Conservation (phyloP, 53 echinoderm and acorn worm species). For the Hippasteria phrygiana region DNA sequence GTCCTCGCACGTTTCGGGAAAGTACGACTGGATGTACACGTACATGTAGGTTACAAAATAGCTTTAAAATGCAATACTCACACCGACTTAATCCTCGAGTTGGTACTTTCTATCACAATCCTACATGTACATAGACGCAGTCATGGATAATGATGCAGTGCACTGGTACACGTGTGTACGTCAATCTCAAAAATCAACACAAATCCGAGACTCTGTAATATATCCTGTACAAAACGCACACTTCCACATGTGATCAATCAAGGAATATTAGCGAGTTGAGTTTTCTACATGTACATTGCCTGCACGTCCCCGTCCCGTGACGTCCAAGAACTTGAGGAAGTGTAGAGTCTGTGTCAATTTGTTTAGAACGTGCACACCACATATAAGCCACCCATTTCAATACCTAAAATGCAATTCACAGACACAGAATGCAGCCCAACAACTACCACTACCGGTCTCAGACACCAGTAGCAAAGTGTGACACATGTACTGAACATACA, state of each 20-base stretch:
- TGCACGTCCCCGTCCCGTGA: too few species aligned
- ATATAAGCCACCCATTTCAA: background rate
- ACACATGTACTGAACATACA: background rate
- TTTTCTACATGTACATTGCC: too few species aligned
- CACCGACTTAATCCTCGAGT: too few species aligned
- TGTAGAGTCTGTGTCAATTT: too few species aligned
- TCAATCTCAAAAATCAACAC: background rate
- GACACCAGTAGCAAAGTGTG: too few species aligned
- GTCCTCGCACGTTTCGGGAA: background rate
- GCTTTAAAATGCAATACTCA: background rate
- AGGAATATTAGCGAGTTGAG: too few species aligned
- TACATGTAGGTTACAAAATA: background rate
- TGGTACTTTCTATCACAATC: too few species aligned
- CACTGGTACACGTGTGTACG: background rate
- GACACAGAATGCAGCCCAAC: too few species aligned
- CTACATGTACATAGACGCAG: background rate
- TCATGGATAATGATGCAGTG: background rate
- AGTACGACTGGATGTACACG: conserved; percentile 1
- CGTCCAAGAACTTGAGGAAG: too few species aligned
- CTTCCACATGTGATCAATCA: too few species aligned
- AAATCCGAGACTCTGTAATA: background rate
- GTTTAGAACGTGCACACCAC: background rate
- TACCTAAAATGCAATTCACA: too few species aligned
- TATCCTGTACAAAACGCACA: background rate
- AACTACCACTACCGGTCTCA: too few species aligned